These are phyloP conservation scores for Furcula furcula DNA, from an alignment of 2,888 invertebrate species.

Conservation along the genomic window DNA sequence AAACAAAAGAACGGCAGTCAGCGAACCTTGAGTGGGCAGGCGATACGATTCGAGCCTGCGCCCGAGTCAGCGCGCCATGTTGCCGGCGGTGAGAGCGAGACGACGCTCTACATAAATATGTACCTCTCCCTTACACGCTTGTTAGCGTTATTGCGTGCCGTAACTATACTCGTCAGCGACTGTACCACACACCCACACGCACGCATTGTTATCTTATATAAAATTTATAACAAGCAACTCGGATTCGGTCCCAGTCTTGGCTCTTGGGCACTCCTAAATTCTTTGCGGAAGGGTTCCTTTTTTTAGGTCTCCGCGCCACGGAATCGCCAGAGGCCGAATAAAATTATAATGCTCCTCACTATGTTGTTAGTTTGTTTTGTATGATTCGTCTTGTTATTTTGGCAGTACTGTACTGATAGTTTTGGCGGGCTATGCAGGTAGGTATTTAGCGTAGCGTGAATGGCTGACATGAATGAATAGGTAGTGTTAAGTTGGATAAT, in stretches of 20 bases:
- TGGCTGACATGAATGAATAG: slow-evolving; percentile 50
- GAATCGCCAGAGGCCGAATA: slow-evolving; percentile 55
- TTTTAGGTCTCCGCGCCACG: slow-evolving; percentile 57
- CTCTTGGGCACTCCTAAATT: slow-evolving; percentile 76
- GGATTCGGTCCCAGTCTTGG: slow-evolving; percentile 69
- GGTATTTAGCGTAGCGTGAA: slow-evolving; percentile 43
- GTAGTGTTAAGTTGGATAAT: slow-evolving; percentile 33
- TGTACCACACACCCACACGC: slow-evolving; percentile 77
- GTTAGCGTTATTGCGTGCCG: slow-evolving; percentile 81
- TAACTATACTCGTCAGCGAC: slow-evolving; percentile 80
- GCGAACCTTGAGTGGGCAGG: slow-evolving; percentile 84
- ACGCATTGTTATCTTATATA: slow-evolving; percentile 78
- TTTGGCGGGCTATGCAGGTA: slow-evolving; percentile 45
- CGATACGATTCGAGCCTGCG: slow-evolving; percentile 85
- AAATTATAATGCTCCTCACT: slow-evolving; percentile 57
- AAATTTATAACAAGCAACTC: slow-evolving; percentile 80
- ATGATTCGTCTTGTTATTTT: slow-evolving; percentile 55
- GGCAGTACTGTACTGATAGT: slow-evolving; percentile 57
- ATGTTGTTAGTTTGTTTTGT: slow-evolving; percentile 55
- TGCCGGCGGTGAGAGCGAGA: slow-evolving; percentile 64
- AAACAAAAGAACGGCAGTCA: slow-evolving; percentile 83
- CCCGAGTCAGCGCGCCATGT: slow-evolving; percentile 82
- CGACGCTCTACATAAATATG: slow-evolving; percentile 45
- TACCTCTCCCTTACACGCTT: slow-evolving; percentile 67
- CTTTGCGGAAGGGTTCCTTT: slow-evolving; percentile 73